Evolutionary conservation across 1,140 invertebrate species (phyloP).

Genomic region (Acromyrmex heyeri): DNA sequence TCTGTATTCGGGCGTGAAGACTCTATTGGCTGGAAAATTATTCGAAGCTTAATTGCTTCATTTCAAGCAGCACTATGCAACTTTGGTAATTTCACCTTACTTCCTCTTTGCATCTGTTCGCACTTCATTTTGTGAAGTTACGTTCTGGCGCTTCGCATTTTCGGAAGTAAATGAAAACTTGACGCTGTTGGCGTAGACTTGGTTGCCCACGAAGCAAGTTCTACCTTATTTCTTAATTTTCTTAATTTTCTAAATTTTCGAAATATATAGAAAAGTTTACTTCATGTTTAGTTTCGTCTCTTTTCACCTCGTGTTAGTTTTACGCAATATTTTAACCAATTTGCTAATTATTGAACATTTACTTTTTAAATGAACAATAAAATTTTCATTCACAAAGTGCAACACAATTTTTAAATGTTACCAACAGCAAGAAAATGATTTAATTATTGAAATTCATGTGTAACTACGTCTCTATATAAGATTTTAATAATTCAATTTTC

Average conservation of each 20-base stretch:
- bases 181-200: conserved; percentile 1
- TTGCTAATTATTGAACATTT: not conserved
- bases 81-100: conserved; percentile 38
- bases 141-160: conserved; percentile 9
- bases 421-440: not conserved
- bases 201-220: not conserved
- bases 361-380: not conserved
- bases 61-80: conserved; percentile 23
- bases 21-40: conserved; percentile 52
- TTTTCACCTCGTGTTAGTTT: not conserved
- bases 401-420: not conserved
- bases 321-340: not conserved
- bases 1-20: not conserved
- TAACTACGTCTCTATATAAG: not conserved
- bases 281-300: not conserved
- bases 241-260: not conserved
- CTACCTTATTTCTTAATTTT: conserved; percentile 16
- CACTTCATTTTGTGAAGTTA: conserved; percentile 47
- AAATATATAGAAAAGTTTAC: not conserved
- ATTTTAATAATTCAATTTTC: not conserved
- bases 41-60: conserved; percentile 56
- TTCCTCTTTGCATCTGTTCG: conserved; percentile 47
- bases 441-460: not conserved
- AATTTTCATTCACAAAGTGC: not conserved
- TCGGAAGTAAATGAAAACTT: conserved; percentile 50